Evolutionary conservation across 2,888 invertebrate species (phyloP), one percentile per base, ranked within the genome.

Genomic region (Slavum lentiscoides): DNA sequence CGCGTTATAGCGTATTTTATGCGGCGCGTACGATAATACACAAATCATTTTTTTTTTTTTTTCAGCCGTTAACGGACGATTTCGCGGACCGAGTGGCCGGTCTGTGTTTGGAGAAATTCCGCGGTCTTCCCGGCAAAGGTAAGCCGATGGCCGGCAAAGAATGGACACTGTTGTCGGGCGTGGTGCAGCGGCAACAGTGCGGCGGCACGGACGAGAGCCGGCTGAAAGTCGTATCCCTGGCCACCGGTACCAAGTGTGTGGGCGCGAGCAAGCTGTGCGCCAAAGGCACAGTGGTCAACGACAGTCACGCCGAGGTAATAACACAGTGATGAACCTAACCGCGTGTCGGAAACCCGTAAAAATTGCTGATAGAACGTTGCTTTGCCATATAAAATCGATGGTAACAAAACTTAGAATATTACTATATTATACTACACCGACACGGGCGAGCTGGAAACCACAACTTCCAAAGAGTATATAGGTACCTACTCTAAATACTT

Each of bases 221-320:
- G 9, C 84, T 87, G 59, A 88, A 90, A 85, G 91, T 96, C 6
- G 91, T 96, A 43, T 89, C 96, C n/a, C 86, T 96, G 76, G 96
- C 94, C 3, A 95, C 95, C 4, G 97, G 97, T 0, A 93, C 97
- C 0, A 97, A 96, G 88, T 97, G 97, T 86, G 89, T 97, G 83
- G 96, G 96, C 1, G 88, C 89, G 81, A 87, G 87, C 5, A 85
- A 87, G 86, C 88, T 93, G 88, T 91, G 91, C 75, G 85, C 88
- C 3, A 86, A 86, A 49, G 96, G 96, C 2, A 90, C 90, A 84
- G 88, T 93, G 82, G 85, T 98, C 19, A 94, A 94, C 86, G 97
- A 98, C 86, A 94, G 94, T 61, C 97, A 98, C 88, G 96, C 97
- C 1, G 97, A 98, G 88, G 90, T 85, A 82, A 49, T 2, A 7